Evolutionary conservation across 2,113 vertebrate genomes (phyloP), one percentile per base, ranked within the genome.

Genomic region (pig (Sus scrofa)): DNA sequence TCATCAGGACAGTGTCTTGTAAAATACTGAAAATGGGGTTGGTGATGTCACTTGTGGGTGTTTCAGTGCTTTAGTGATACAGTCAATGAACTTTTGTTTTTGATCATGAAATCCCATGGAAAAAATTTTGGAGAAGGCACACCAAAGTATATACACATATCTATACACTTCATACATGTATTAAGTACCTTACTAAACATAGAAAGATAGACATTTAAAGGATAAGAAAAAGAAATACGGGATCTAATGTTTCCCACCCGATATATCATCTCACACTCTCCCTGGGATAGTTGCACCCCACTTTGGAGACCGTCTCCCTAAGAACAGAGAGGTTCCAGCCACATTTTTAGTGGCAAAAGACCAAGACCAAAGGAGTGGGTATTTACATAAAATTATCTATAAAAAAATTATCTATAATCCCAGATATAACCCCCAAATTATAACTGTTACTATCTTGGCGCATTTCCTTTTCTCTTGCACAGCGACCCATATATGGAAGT

Each of bases 361-460:
- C 6, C 5, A 62, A 79, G 5, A 68, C 78, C 22, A 84, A 74
- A 95, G 4, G n/a, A 12, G 22, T 70, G 30, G 34, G 15, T 30
- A 10, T 86, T 81, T 67, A 90, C 60, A 44, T 82, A 73, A 96
- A 93, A 85, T 91, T 91, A 92, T 91, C 89, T 68, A 5, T 68
- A 84, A 94, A n/a, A n/a, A 96, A 93, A 85, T 91, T 91, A 92
- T 91, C 89, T 68, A 5, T 68, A 84, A 94, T 90, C 14, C 50
- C 56, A 60, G 50, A 68, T 71, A 91, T n/a, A 95, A 81, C 30
- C 24, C 30, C 37, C 16, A 81, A 65, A 73, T 91, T 79, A 81
- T 88, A 87, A 78, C 32, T 95, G n/a, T 26, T 94, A 77, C 34
- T 92, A 86, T 91, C 44, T 91, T 79, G n/a, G 13, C 62, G 87